Conservation (phyloP, 1,140 invertebrate genomes). For the Hetaerina americana region DNA sequence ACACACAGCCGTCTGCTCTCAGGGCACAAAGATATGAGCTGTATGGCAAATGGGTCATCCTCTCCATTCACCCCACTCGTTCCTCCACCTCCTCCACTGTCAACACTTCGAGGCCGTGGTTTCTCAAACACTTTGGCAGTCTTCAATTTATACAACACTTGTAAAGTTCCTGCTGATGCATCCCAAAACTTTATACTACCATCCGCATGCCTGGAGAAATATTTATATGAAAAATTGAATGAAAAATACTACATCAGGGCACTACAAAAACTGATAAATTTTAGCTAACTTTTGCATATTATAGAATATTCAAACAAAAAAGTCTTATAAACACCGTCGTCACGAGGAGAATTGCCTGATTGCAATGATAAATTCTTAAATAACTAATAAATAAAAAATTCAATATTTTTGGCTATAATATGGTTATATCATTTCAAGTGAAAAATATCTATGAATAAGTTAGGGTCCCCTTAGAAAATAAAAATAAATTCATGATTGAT, state of each 20-base stretch:
- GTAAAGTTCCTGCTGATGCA: slow-evolving; percentile 80
- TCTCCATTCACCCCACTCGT: slow-evolving; percentile 26
- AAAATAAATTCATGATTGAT: too few species aligned
- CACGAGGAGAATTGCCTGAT: too few species aligned
- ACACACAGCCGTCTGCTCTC: slow-evolving; percentile 83
- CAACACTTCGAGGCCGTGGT: slow-evolving; percentile 31
- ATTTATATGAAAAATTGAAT: slow-evolving; percentile 28
- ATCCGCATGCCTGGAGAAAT: slow-evolving; percentile 93
- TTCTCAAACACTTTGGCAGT: slow-evolving; percentile 90
- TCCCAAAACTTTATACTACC: slow-evolving; percentile 97
- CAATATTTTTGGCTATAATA: too few species aligned
- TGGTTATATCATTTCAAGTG: too few species aligned
- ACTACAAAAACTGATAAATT: too few species aligned
- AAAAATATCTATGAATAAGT: too few species aligned
- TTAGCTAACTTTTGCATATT: neutral
- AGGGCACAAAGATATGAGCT: slow-evolving; percentile 80
- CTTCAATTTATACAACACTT: slow-evolving; percentile 95
- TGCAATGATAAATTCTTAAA: too few species aligned
- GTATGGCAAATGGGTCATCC: slow-evolving; percentile 87
- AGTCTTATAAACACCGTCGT: too few species aligned
- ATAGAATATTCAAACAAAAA: neutral
- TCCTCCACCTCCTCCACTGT: slow-evolving; percentile 31
- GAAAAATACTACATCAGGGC: too few species aligned
- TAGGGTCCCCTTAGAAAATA: too few species aligned
- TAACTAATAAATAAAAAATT: too few species aligned